Evolutionary conservation across 2,888 invertebrate species (phyloP).

Genomic region (Euspilapteryx auroguttella): DNA sequence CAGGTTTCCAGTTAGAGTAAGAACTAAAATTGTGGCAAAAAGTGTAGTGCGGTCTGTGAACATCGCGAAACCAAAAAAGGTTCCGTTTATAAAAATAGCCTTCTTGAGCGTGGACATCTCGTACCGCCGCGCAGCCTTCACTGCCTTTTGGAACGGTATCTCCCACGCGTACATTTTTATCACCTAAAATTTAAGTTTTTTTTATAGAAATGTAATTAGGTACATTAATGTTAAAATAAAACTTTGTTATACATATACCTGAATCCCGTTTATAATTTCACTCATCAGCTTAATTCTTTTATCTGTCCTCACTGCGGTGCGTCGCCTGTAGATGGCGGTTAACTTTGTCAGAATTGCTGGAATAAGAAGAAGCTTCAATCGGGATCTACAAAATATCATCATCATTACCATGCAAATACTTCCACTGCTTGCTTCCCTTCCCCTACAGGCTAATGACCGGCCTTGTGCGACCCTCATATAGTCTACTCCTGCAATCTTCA

Average conservation of each 20-base stretch:
- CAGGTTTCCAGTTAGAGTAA: conserved; percentile 28
- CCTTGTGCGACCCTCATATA: too few relatives aligned
- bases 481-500: too few relatives aligned
- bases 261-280: conserved; percentile 86
- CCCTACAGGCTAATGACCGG: too few relatives aligned
- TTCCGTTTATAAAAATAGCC: conserved; percentile 65
- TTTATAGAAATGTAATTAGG: conserved; percentile 14
- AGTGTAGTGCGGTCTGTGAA: conserved; percentile 74
- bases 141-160: conserved; percentile 74
- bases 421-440: too few relatives aligned
- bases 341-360: conserved; percentile 35
- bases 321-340: conserved; percentile 30
- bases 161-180: conserved; percentile 98
- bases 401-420: too few relatives aligned
- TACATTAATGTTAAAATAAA: conserved; percentile 4
- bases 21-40: conserved; percentile 60
- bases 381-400: too few relatives aligned
- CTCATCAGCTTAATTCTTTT: conserved; percentile 82
- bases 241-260: conserved; percentile 42
- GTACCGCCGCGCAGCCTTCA: conserved; percentile 57
- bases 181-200: conserved; percentile 66
- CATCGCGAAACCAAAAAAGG: conserved; percentile 70
- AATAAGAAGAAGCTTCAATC: too few relatives aligned
- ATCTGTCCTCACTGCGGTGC: conserved; percentile 78
- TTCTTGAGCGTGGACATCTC: conserved; percentile 60